Evolutionary conservation across 2,113 vertebrate species (phyloP).

Genomic region (Python bivittatus): DNA sequence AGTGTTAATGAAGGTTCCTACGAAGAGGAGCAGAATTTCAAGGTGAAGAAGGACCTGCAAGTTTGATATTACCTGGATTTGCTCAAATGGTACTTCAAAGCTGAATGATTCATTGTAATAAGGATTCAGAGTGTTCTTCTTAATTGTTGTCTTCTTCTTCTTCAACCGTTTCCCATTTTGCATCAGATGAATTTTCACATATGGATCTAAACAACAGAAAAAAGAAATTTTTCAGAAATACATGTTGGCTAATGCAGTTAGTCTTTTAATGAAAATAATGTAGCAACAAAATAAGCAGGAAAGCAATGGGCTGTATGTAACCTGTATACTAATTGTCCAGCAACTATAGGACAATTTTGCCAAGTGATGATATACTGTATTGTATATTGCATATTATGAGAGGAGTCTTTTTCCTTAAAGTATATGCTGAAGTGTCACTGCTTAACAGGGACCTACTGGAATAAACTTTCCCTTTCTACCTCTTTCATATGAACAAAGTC

Average conservation of each 20-base stretch:
- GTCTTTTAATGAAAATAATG: not conserved
- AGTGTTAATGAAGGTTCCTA: conserved; percentile 61
- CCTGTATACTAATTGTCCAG: not conserved
- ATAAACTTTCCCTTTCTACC: not conserved
- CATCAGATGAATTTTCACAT: conserved; percentile 99
- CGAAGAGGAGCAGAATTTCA: conserved; percentile 53
- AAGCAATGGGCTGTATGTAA: not conserved
- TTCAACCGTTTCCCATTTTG: conserved; percentile 98
- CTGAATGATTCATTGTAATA: conserved; percentile 99
- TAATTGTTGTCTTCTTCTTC: conserved; percentile 99
- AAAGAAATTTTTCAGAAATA: conserved; percentile 37
- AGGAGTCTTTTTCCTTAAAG: not conserved
- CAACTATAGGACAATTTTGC: not conserved
- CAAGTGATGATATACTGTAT: not conserved
- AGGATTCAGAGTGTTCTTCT: conserved; percentile 99
- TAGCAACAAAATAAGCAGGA: not conserved
- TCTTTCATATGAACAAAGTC: not conserved
- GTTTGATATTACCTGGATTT: conserved; percentile 92
- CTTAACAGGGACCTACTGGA: not conserved
- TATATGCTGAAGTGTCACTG: not conserved
- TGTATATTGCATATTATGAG: not conserved
- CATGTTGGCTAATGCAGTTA: not conserved
- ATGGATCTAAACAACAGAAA: conserved; percentile 84
- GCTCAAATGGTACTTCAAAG: conserved; percentile 99
- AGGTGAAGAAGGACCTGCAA: conserved; percentile 45